Base-by-base conservation (phyloP, 1,140 invertebrate genomes). In the Tetranychus cinnabarinus region DNA sequence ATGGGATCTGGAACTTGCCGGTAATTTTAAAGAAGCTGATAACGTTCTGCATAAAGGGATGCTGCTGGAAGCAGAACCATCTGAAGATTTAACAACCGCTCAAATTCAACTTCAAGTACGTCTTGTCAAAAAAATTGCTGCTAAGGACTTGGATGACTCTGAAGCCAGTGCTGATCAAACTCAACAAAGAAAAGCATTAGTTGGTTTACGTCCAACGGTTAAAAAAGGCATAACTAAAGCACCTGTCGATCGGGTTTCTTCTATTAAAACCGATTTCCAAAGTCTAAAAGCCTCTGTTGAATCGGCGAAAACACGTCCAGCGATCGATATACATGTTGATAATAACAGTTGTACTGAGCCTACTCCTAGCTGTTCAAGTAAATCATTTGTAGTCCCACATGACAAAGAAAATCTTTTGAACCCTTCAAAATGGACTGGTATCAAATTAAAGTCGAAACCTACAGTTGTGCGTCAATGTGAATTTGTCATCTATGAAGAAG, bases 161-260 rank as follows among this genome's bases (percentile, higher is more conserved):
- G 61, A 52, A 61, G 63, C 55, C 57, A 63, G 13, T 54, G 62
- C 57, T 56, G 52, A 31, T 63, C 62, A 62, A 57, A 58, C 13
- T 54, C 35, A 31, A 35, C 37, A 61, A 58, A 63, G 62, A 48
- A 64, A 58, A 57, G 62, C 66, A 6, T 42, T 42, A 42, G 10
- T 42, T 42, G 39, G 39, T 42, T 42, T 42, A 10, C 5, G 10
- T 5, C 39, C 39, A 6, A 5, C 5, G 39, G 10, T 42, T 6
- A 42, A 42, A 10, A 42, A 42, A 42, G 39, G 10, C 10, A 10
- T 42, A 6, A 10, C 39, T 10, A 42, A 6, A 5, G 39, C 39
- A 6, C 39, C 39, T 6, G 39, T 42, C 5, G 39, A 42, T 42
- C 39, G 39, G 5, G 39, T 42, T 10, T 42, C 39, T 6, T 42